A percentile compares a stretch with the other conserved stretches of the same genome.
phyloP scores from a whole-genome alignment of 2,888 invertebrate genomes.

The Mechanitis messenoides region DNA sequence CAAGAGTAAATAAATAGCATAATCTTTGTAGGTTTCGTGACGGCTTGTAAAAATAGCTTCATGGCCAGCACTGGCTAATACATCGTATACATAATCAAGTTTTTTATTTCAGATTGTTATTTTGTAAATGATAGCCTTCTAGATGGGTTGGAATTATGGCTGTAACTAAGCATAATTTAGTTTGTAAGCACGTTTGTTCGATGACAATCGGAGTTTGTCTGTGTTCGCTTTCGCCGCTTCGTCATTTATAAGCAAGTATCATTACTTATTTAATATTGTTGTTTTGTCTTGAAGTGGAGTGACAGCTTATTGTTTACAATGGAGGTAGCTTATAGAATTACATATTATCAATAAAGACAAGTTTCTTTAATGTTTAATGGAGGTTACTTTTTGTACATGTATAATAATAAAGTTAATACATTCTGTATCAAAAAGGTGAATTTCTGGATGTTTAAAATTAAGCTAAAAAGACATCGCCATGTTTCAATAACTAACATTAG shows the following conservation, averaged over 20 bases:
- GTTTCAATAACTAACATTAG: no score
- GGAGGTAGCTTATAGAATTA: not conserved
- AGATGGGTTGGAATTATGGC: conserved; percentile 60
- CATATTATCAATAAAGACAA: no score
- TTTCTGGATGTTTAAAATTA: no score
- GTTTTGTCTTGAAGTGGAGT: conserved; percentile 8
- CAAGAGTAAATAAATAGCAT: not conserved
- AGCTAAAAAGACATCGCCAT: no score
- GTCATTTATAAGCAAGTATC: conserved; percentile 49
- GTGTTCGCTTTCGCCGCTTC: conserved; percentile 53
- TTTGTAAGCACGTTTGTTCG: conserved; percentile 56
- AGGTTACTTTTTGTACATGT: no score
- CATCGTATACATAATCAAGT: conserved; percentile 41
- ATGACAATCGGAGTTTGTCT: conserved; percentile 69
- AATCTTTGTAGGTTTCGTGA: not conserved
- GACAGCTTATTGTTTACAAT: not conserved
- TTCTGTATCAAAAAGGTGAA: no score
- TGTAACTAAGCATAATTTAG: conserved; percentile 52
- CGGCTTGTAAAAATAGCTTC: conserved; percentile 6
- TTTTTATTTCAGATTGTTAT: conserved; percentile 67
- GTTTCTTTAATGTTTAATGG: no score
- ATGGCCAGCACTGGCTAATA: conserved; percentile 44
- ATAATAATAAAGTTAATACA: no score
- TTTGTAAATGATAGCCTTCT: conserved; percentile 66
- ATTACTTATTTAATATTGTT: conserved; percentile 23